Conservation (phyloP, 2,113 vertebrate genomes). For the Pterocles orientalis region DNA sequence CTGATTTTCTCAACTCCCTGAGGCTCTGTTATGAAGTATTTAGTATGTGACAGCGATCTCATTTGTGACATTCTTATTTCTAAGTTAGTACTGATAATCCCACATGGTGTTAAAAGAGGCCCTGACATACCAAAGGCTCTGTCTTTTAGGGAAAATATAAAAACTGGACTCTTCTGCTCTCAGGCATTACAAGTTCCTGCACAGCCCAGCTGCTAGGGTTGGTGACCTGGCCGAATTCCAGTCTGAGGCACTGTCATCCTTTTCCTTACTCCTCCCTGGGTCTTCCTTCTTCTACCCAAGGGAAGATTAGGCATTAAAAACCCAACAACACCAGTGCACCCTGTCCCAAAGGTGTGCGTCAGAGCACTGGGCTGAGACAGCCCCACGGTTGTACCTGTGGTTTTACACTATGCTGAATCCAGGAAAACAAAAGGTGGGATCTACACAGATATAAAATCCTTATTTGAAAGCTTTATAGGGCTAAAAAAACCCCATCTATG, state of each 20-base stretch:
- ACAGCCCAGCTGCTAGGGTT: background rate
- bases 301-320: background rate
- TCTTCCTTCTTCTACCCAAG: background rate
- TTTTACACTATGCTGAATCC: background rate
- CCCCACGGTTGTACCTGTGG: background rate
- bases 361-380: background rate
- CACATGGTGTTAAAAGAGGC: background rate
- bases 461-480: background rate
- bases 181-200: background rate
- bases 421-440: background rate
- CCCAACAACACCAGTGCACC: background rate
- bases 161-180: background rate
- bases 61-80: background rate
- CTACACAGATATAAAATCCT: background rate
- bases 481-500: background rate
- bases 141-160: background rate
- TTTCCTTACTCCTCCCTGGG: background rate
- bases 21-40: conserved; percentile 50
- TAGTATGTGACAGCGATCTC: conserved; percentile 7
- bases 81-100: background rate
- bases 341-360: background rate
- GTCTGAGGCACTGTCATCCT: background rate
- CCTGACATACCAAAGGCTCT: background rate
- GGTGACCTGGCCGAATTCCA: background rate
- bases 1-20: conserved; percentile 29